A percentile compares a stretch with the other conserved stretches of the same genome.
Conservation (phyloP, 2,113 vertebrate species). For the Anthoscopus minutus region DNA sequence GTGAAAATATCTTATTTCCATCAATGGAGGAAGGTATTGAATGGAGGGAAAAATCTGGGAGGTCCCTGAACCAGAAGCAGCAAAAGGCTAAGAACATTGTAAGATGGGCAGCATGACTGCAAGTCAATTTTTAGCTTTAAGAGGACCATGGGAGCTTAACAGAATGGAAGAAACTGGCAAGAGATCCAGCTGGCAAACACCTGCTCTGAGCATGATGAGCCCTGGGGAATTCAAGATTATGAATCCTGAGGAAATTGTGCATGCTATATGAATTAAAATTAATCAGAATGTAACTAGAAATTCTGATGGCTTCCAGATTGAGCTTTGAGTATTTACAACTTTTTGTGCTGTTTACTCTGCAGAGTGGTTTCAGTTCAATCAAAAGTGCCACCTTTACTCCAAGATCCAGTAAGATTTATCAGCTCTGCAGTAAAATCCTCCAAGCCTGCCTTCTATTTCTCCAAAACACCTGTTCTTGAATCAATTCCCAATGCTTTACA, state of each 20-base stretch:
- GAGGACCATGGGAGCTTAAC: not conserved
- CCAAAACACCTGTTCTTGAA: not conserved
- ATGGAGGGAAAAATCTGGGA: not conserved
- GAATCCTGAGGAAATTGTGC: not conserved
- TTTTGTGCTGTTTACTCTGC: not conserved
- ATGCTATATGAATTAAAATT: not conserved
- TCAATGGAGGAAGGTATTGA: accelerated
- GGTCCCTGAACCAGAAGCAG: not conserved
- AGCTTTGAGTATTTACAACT: not conserved
- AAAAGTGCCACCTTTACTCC: not conserved
- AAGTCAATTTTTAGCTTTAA: not conserved
- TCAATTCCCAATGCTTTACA: not conserved
- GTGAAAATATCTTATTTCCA: not conserved
- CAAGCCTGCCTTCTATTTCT: not conserved
- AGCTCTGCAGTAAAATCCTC: not conserved
- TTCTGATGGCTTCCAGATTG: not conserved
- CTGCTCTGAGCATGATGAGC: not conserved
- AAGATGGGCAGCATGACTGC: not conserved
- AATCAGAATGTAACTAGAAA: not conserved
- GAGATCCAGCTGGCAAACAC: not conserved
- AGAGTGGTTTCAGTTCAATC: not conserved
- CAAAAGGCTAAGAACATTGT: not conserved
- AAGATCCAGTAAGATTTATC: not conserved
- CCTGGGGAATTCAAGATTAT: not conserved
- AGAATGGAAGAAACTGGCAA: not conserved